These are phyloP conservation scores for Drosophila parthenogenetica DNA, from an alignment of 2,888 invertebrate species.

Conservation along the genomic window DNA sequence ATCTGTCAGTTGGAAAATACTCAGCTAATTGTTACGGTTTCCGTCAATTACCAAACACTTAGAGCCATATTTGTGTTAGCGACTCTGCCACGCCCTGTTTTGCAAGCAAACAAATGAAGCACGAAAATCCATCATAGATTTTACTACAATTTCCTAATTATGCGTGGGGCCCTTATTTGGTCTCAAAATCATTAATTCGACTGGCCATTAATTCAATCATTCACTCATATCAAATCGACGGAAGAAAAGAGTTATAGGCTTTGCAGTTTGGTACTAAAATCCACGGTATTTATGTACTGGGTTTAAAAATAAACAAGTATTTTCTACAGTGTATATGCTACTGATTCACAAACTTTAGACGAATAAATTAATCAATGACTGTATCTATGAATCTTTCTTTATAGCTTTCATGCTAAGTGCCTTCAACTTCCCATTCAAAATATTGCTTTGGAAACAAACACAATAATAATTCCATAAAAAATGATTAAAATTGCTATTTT, in stretches of 20 bases:
- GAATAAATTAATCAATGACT: no score
- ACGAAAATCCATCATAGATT: constrained; percentile 48
- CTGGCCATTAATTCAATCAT: constrained; percentile 36
- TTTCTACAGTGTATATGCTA: no score
- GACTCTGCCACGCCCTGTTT: constrained; percentile 53
- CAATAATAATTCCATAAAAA: no score
- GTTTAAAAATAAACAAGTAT: no score
- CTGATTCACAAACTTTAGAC: no score
- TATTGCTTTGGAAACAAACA: no score
- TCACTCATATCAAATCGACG: constrained; percentile 10
- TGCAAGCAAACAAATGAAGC: constrained; percentile 59
- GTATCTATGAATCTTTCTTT: no score
- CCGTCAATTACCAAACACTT: constrained; percentile 73
- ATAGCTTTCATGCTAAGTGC: no score
- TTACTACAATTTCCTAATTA: constrained; percentile 37
- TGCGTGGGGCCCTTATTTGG: constrained; percentile 57
- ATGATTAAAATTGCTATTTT: no score
- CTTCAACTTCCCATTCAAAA: no score
- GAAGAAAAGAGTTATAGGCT: constrained; percentile 1
- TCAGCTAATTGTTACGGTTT: constrained; percentile 69
- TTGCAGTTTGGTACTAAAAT: not conserved
- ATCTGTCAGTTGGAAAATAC: constrained; percentile 21
- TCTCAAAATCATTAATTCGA: constrained; percentile 33
- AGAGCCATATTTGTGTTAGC: constrained; percentile 58
- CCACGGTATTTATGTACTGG: not conserved